Base-by-base conservation (phyloP, 2,113 vertebrate species). In the Leptosomus discolor region DNA sequence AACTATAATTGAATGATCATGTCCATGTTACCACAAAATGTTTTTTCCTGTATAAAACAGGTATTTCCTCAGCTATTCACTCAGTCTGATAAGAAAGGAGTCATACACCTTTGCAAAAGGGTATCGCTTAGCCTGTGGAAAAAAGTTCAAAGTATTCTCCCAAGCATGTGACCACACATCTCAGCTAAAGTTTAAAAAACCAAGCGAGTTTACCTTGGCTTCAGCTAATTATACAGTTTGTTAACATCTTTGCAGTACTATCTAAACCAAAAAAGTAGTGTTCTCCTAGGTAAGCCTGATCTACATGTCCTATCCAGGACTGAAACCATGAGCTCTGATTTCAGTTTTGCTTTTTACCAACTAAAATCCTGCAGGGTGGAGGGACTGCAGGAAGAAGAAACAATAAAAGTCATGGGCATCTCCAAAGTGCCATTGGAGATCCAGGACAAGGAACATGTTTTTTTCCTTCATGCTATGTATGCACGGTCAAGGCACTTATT, bases 401-500 rank as follows among this genome's bases (percentile, higher is more conserved):
- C 5, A 6, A 30, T 11, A 34, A 3, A 84, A 76, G 21, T 61
- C 0, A 0, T 12, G 22, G 39, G 5, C 21, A 64, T 34, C 36
- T 85, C 70, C 3, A 2, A 64, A 82, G 39, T 41, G 34, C 36
- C 34, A 32, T 0, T 11, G 8, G 81, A 82, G 50, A 67, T 36
- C 27, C 36, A 36, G 30, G 34, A 63, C 1, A n/a, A 75, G 45
- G 50, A 60, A 56, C 6, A 1, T 34, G 36, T 27, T 43, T 54
- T 90, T 78, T 11, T 43, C 43, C 41, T 36, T 69, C 29, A 11
- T 11, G 17, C 45, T 61, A 0, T 11, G 6, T 30, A 22, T 39
- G 5, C 39, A 56, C 71, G 43, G 22, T 26, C 70, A 61, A 88
- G 48, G 43, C 56, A 57, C 63, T 86, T 83, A 84, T 14, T 7